A percentile compares a stretch with the other conserved stretches of the same genome.
These are phyloP conservation scores for Murina feae DNA, from an alignment of 2,113 vertebrate genomes.

Conservation along the genomic window DNA sequence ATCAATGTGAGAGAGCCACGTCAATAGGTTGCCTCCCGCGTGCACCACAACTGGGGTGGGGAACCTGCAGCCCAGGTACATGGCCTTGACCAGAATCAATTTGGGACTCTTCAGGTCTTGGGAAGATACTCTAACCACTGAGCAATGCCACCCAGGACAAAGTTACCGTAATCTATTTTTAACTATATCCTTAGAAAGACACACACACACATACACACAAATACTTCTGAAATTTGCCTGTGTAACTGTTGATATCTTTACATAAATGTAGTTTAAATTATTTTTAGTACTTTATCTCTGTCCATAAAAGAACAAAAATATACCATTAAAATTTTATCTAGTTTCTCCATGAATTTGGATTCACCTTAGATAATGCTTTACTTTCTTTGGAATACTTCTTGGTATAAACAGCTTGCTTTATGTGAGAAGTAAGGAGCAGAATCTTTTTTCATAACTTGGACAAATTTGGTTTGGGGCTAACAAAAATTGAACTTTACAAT, in stretches of 20 bases:
- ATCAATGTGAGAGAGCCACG: background rate
- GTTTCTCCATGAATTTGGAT: background rate
- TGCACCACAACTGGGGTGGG: background rate
- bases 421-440: background rate
- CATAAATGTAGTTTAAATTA: background rate
- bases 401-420: background rate
- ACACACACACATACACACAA: background rate
- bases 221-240: background rate
- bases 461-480: background rate
- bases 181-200: background rate
- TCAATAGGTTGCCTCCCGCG: background rate
- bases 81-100: background rate
- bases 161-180: background rate
- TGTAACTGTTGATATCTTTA: background rate
- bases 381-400: background rate
- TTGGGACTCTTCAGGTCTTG: too few species aligned
- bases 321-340: background rate
- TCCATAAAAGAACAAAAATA: background rate
- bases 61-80: background rate
- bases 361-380: background rate
- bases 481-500: background rate
- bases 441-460: background rate
- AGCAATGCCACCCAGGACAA: too few species aligned
- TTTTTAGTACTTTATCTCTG: background rate
- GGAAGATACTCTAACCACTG: too few species aligned